Base-by-base conservation (phyloP, 1,140 invertebrate species). In the Leptopilina boulardi region DNA sequence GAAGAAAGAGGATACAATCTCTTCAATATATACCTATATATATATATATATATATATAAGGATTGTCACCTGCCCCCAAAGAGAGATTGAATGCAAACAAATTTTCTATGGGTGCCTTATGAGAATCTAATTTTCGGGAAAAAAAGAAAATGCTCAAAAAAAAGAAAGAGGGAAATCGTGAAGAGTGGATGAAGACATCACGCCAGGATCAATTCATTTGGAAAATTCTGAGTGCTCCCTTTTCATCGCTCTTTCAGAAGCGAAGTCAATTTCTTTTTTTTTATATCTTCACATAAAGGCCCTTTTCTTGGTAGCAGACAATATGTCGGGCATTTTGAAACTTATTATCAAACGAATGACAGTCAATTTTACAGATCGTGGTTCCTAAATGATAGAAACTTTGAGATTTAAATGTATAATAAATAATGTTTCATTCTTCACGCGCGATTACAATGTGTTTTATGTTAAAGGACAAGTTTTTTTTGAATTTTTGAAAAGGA, bases 71-170 rank as follows among this genome's bases (percentile, higher is more conserved):
- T 87, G 86, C 84, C 83, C 54, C 70, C 34, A 38, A n/a, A n/a
- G 4, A 59, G 54, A 56, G 42, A 18, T 44, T 89, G 82, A 89
- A 89, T 89, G 83, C 87, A 85, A 86, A 88, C 86, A 90, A 88
- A 88, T 89, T 89, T 89, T 89, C 84, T 84, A 89, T 88, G 76
- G 81, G 11, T 15, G 70, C 75, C 78, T 86, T 83, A 87, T 82
- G 84, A 88, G 83, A 80, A 85, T 88, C 84, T 89, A 89, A 90
- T 90, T 89, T 87, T 83, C 75, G 70, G 81, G 81, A 84, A 87
- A 84, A 84, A 74, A n/a, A n/a, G n/a, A n/a, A 38, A 38, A 38
- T 76, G 56, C 72, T 38, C 41, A 8, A 21, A 71, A n/a, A n/a
- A n/a, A n/a, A n/a, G 38, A 81, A 80, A 66, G 41, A 41, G 56